Evolutionary conservation across 1,140 invertebrate genomes (phyloP).

Genomic region (Macrobrachium rosenbergii): DNA sequence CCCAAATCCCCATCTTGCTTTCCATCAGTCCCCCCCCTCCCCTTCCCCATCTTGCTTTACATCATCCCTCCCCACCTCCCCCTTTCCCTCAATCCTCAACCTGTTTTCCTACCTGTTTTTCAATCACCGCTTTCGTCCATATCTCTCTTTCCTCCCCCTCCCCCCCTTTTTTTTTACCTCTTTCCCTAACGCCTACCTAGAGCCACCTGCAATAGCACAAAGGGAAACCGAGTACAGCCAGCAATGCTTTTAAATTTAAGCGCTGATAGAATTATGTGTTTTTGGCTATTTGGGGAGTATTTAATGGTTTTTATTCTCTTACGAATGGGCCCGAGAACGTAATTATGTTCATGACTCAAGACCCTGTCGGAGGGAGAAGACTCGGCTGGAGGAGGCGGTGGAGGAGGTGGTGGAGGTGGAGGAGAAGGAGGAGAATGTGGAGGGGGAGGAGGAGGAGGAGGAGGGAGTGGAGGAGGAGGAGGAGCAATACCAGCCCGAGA

Average conservation of each 20-base stretch:
- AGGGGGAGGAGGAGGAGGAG: no score
- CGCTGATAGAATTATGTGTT: no score
- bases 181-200: not conserved
- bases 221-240: not conserved
- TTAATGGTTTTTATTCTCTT: no score
- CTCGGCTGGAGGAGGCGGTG: no score
- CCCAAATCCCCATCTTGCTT: not conserved
- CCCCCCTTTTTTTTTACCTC: not conserved
- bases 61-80: not conserved
- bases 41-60: not conserved
- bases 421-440: no score
- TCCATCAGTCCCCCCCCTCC: not conserved
- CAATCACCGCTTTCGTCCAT: not conserved
- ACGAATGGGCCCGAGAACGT: no score
- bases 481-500: no score
- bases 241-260: constrained; percentile 3
- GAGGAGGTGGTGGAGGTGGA: no score
- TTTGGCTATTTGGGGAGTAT: no score
- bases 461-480: no score
- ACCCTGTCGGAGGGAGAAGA: no score
- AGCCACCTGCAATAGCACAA: not conserved
- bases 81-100: not conserved
- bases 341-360: no score
- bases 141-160: not conserved
- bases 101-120: not conserved